Percentiles rank a stretch among this genome's conserved stretches.
phyloP scores from a whole-genome alignment of 1,140 invertebrate genomes.

The Akabosia matsudoensis region DNA sequence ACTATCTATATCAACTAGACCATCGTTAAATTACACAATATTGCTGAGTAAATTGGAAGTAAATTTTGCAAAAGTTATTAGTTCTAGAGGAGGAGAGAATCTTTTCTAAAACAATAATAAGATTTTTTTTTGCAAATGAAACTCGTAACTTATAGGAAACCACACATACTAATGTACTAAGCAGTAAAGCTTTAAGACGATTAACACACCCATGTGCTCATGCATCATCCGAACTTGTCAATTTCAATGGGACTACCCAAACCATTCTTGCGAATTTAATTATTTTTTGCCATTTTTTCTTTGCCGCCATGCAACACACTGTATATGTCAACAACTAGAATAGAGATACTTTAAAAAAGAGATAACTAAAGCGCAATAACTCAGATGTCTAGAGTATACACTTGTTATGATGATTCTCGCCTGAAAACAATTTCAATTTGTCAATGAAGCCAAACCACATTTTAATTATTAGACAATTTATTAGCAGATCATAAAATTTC shows the following conservation, averaged over 20 bases:
- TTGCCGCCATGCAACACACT: neutral
- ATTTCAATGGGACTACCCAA: slow-evolving; percentile 9
- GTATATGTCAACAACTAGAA: neutral
- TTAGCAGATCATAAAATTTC: too few relatives aligned
- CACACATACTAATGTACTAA: neutral
- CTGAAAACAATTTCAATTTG: neutral
- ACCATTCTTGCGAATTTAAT: neutral
- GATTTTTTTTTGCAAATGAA: neutral
- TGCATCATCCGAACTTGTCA: slow-evolving; percentile 3
- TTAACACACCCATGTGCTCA: neutral
- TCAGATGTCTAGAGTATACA: too few relatives aligned
- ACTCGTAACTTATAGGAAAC: neutral
- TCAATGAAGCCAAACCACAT: too few relatives aligned
- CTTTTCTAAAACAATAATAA: neutral
- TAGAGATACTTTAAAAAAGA: neutral
- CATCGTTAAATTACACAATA: too few relatives aligned
- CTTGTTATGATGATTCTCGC: neutral
- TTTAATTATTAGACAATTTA: too few relatives aligned
- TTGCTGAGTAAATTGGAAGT: neutral
- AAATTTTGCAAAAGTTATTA: neutral
- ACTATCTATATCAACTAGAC: too few relatives aligned
- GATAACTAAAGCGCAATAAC: neutral
- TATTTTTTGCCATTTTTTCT: slow-evolving; percentile 2
- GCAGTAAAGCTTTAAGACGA: neutral
- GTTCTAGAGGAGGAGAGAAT: neutral